phyloP scores from a whole-genome alignment of 1,140 invertebrate species.

The Diuraphis noxia region DNA sequence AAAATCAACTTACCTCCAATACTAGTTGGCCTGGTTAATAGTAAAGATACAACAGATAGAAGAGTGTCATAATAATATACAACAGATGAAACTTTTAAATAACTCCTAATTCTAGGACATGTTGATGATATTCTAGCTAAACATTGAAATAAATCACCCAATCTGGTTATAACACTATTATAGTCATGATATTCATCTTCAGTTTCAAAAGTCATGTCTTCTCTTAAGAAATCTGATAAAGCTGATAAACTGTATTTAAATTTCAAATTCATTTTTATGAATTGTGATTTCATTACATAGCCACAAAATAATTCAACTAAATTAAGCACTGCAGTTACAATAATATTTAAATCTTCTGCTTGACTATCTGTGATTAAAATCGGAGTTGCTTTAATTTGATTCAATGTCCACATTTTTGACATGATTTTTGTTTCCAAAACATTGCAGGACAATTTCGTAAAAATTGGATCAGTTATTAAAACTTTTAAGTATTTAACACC shows the following conservation, averaged over 20 bases:
- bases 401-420: conserved; percentile 49
- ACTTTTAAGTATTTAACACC: conserved; percentile 65
- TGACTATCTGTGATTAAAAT: conserved; percentile 50
- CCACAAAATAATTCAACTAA: conserved; percentile 42
- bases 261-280: conserved; percentile 40
- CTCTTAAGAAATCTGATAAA: conserved; percentile 34
- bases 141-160: conserved; percentile 51
- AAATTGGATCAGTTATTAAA: conserved; percentile 63
- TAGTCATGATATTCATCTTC: conserved; percentile 1
- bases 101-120: conserved; percentile 46
- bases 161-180: conserved; percentile 42
- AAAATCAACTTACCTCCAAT: conserved; percentile 20
- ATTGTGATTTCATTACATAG: conserved; percentile 26
- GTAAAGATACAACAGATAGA: conserved; percentile 43
- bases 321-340: conserved; percentile 44
- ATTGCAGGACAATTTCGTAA: conserved; percentile 66
- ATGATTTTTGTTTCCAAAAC: conserved; percentile 68
- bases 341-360: conserved; percentile 52
- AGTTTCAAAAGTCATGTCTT: conserved; percentile 26
- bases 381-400: conserved; percentile 47
- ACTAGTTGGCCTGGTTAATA: conserved; percentile 32
- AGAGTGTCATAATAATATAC: conserved; percentile 47
- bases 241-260: conserved; percentile 43
- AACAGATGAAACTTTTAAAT: conserved; percentile 48
- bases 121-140: conserved; percentile 45